Conservation (phyloP, 2,888 invertebrate species). For the Drosophila pseudotalamancana region DNA sequence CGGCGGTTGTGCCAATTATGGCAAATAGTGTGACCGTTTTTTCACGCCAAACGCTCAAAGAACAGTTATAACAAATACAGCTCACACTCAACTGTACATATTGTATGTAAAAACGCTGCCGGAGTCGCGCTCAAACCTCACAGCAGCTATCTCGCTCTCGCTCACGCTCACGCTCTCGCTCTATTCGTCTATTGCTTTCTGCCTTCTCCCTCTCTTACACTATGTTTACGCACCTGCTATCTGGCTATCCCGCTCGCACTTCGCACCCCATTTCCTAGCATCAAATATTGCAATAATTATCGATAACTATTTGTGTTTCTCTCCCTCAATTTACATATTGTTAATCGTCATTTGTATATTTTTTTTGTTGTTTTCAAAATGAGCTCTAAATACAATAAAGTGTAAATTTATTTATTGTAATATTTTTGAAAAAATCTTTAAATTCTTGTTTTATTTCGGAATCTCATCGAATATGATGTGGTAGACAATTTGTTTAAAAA, state of each 20-base stretch:
- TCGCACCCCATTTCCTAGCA: conserved; percentile 15
- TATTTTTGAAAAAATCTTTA: conserved; percentile 24
- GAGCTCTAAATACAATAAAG: conserved; percentile 71
- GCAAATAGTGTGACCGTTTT: conserved; percentile 69
- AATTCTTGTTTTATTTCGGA: background rate
- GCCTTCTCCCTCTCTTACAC: background rate
- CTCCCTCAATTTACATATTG: conserved; percentile 30
- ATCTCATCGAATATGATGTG: no score
- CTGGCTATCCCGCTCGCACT: conserved; percentile 27
- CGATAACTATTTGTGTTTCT: conserved; percentile 19
- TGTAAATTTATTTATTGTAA: conserved; percentile 75
- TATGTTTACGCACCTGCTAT: background rate
- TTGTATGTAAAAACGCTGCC: conserved; percentile 49
- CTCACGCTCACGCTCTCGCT: background rate
- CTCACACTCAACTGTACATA: conserved; percentile 55
- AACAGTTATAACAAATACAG: conserved; percentile 10
- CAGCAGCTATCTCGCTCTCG: conserved; percentile 7
- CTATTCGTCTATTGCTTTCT: background rate
- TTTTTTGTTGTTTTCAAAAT: conserved; percentile 39
- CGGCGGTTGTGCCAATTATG: conserved; percentile 79
- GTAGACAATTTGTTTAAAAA: no score
- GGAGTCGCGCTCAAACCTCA: conserved; percentile 40
- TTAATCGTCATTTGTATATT: conserved; percentile 40
- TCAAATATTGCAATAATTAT: conserved; percentile 33
- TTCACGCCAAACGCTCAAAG: background rate